These are phyloP conservation scores for Hypanus sabinus DNA, from an alignment of 2,113 vertebrate species.

Conservation along the genomic window DNA sequence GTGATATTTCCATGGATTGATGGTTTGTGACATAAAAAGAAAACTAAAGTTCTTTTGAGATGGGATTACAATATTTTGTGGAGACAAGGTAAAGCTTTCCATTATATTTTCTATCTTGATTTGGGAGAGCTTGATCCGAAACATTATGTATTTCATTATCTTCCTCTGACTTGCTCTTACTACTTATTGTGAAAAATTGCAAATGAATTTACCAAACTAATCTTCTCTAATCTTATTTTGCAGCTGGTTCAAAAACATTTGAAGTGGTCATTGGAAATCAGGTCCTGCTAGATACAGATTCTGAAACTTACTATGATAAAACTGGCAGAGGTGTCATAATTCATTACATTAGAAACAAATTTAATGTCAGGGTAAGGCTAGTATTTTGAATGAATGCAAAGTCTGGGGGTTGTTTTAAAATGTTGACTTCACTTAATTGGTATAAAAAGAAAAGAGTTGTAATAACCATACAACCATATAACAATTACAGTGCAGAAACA, in stretches of 20 bases:
- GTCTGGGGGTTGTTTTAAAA: not conserved
- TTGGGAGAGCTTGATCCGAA: not conserved
- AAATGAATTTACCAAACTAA: not conserved
- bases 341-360: not conserved
- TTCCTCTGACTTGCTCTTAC: not conserved
- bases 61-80: not conserved
- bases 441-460: not conserved
- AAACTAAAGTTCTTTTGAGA: not conserved
- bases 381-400: not conserved
- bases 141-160: not conserved
- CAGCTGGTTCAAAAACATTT: not conserved
- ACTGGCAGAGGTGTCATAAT: not conserved
- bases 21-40: not conserved
- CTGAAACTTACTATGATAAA: not conserved
- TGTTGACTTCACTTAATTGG: not conserved
- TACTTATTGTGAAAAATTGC: no score
- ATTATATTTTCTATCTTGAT: not conserved
- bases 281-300: not conserved
- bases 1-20: not conserved
- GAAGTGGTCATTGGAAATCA: not conserved
- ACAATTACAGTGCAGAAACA: no score
- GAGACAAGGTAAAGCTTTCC: not conserved
- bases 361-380: constrained; percentile 9
- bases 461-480: no score
- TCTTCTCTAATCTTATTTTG: not conserved